Evolutionary conservation across 2,113 vertebrate genomes (phyloP), one percentile per base, ranked within the genome.

Genomic region (Epinephelus moara): DNA sequence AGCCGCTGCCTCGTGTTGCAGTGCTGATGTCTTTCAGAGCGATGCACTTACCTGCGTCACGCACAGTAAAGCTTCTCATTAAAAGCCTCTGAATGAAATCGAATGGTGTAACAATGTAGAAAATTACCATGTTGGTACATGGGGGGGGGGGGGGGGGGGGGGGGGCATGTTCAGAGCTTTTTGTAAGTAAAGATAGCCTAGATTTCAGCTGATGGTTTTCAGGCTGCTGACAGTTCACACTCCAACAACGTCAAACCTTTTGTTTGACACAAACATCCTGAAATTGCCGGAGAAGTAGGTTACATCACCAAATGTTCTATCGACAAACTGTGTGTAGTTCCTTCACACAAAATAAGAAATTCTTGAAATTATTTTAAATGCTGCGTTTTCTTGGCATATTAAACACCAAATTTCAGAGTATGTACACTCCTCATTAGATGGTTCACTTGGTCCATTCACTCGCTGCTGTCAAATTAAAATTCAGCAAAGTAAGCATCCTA

Each of bases 401-500:
- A 18, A 70, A 75, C 19, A 6, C 12, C 23, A 52, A 49, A 68
- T 47, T 73, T 45, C 15, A 27, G 61, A 81, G n/a, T 56, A 3
- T 6, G 45, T 66, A 49, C 66, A 30, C 55, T 70, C 42, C 66
- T 87, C 62, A 75, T 88, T 85, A 73, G 70, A 81, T 23, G 75
- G n/a, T 77, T 85, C 59, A 52, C 52, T 84, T 30, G 64, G 59
- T 81, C 70, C 61, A 67, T 81, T 84, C 68, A 79, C 17, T 68
- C 40, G 6, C 78, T 69, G 63, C 81, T 69, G 60, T 72, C 79
- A 82, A 77, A 84, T 91, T 80, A 80, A 75, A 77, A 82, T 76
- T 55, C 52, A 83, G 62, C 66, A 70, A 86, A 71, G 75, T 69
- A 55, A 67, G 78, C 52, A 72, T 73, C 73, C 33, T 59, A 70